phyloP scores from a whole-genome alignment of 2,888 invertebrate species.

The Hecatera dysodea region DNA sequence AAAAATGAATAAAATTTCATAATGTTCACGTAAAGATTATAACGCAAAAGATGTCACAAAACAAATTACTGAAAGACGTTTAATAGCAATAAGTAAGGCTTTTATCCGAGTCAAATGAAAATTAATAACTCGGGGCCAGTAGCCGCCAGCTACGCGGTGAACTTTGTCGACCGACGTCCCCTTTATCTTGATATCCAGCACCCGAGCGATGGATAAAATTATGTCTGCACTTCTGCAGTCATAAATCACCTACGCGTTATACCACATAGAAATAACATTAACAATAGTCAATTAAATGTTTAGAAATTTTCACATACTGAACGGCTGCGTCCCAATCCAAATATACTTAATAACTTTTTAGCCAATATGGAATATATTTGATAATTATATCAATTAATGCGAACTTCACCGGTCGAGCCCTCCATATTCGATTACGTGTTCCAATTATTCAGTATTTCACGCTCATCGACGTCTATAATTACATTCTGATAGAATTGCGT shows the following conservation, averaged over 20 bases:
- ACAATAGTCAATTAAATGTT: conserved; percentile 5
- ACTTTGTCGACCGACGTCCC: conserved; percentile 74
- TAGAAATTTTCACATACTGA: not conserved
- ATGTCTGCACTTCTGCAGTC: conserved; percentile 56
- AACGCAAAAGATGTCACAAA: conserved; percentile 33
- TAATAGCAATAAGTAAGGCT: conserved; percentile 70
- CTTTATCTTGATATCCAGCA: conserved; percentile 76
- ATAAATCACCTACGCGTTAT: conserved; percentile 56
- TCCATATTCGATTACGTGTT: conserved; percentile 71
- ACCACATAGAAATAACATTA: conserved; percentile 23
- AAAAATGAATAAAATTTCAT: not conserved
- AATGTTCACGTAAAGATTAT: conserved; percentile 23
- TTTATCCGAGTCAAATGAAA: conserved; percentile 82
- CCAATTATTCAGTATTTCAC: conserved; percentile 88
- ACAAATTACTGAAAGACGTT: conserved; percentile 66
- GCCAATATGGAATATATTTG: conserved; percentile 56
- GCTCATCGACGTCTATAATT: conserved; percentile 88
- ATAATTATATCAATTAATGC: conserved; percentile 61
- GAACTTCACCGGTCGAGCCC: conserved; percentile 58
- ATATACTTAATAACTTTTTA: conserved; percentile 45
- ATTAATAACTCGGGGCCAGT: conserved; percentile 79
- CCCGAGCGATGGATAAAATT: conserved; percentile 60
- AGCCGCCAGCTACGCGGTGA: conserved; percentile 69
- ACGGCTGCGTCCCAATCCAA: conserved; percentile 6
- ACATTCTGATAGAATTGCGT: conserved; percentile 87